Percentiles rank a stretch among this genome's conserved stretches.
phyloP scores from a whole-genome alignment of 2,888 invertebrate genomes.

The Oligia fasciuncula region DNA sequence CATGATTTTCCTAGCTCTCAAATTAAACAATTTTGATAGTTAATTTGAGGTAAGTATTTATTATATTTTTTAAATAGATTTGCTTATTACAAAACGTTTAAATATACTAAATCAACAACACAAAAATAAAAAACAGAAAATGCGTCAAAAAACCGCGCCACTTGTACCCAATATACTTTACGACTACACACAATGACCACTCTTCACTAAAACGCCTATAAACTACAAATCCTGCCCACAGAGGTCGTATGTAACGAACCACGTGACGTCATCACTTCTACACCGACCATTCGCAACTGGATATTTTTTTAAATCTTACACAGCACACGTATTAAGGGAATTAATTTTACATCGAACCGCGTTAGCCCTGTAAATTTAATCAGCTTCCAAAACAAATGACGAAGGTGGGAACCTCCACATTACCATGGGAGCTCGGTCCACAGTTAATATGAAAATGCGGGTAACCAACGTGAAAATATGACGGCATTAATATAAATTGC shows the following conservation, averaged over 20 bases:
- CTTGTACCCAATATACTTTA: slow-evolving; percentile 48
- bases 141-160: slow-evolving; percentile 30
- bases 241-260: slow-evolving; percentile 33
- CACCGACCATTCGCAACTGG: slow-evolving; percentile 30
- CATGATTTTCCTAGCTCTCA: no score
- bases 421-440: slow-evolving; percentile 82
- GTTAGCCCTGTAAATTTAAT: slow-evolving; percentile 87
- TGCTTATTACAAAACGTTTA: not conserved
- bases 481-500: slow-evolving; percentile 88
- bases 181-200: slow-evolving; percentile 37
- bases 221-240: slow-evolving; percentile 60
- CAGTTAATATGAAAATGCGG: slow-evolving; percentile 88
- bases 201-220: slow-evolving; percentile 52
- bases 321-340: slow-evolving; percentile 73
- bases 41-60: not conserved
- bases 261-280: slow-evolving; percentile 43
- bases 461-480: slow-evolving; percentile 87
- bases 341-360: slow-evolving; percentile 80
- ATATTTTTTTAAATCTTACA: slow-evolving; percentile 66
- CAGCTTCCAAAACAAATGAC: slow-evolving; percentile 86
- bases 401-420: slow-evolving; percentile 84
- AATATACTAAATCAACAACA: not conserved
- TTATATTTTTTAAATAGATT: no score
- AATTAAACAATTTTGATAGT: not conserved
- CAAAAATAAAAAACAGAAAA: slow-evolving; percentile 14